Base-by-base conservation (phyloP, 2,888 invertebrate species). In the Ramazzottius varieornatus region DNA sequence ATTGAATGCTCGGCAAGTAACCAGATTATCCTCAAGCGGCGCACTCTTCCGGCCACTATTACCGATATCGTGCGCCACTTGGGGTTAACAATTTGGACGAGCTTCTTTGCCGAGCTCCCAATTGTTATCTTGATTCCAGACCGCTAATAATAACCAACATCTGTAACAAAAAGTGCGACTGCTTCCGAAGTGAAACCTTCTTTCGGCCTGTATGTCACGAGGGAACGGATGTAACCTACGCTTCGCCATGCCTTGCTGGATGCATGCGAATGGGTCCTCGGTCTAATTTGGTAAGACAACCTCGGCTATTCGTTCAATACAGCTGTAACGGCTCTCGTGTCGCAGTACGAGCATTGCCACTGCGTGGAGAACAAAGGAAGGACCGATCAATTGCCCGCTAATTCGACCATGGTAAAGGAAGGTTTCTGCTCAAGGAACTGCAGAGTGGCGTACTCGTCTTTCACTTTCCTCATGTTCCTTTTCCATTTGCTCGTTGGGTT, bases 171-270 rank as follows among this genome's bases (percentile, higher is more conserved):
- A 54, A 54, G 24, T 54, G 54, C 29, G 54, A 29, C n/a, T 54
- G 54, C 54, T 29, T 24, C n/a, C 20, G n/a, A 8, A 8, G 16
- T 8, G 20, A 24, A 4, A 13, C 4, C 54, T 24, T 16, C 29
- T 29, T 54, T 29, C 54, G 29, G 54, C 54, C 54, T 8, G 54
- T 54, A 4, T 54, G 54, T 24, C 54, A 54, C 24, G 29, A 13
- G 4, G 54, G 24, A 29, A 54, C 54, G 20, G 4, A 54, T 24
- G 54, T 54, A n/a, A 54, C 54, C 20, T 54, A 16, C 24, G 54
- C 54, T 8, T 54, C 54, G 54, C 54, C 54, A 13, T 54, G 54
- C 29, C 54, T 24, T 24, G 54, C 54, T 54, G 54, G 54, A 54
- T 54, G 54, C 24, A 24, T 54, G 40, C 40, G 40, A 20, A 13